These are phyloP conservation scores for Oscheius onirici DNA, from an alignment of 2,888 invertebrate genomes.

Conservation along the genomic window DNA sequence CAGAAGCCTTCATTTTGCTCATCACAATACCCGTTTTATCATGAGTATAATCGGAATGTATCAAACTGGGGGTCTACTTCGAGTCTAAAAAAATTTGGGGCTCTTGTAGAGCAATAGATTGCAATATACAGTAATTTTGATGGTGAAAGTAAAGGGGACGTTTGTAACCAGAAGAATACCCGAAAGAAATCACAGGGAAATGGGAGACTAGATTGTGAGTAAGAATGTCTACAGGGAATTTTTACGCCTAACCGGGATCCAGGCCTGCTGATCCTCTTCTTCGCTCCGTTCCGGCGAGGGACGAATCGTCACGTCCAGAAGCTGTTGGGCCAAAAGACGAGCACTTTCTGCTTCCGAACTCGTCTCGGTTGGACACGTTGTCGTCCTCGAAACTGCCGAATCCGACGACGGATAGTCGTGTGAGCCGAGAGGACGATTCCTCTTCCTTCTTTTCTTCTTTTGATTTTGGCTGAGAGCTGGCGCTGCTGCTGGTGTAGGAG, in stretches of 20 bases:
- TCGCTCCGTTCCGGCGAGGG: not conserved
- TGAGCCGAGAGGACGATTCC: constrained; percentile 6
- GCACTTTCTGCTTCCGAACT: constrained; percentile 32
- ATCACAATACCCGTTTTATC: no score
- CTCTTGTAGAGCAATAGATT: no score
- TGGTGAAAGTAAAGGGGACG: no score
- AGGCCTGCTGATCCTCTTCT: constrained; percentile 13
- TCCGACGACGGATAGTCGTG: constrained; percentile 18
- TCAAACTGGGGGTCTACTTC: no score
- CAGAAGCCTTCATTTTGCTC: no score
- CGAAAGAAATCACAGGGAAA: not conserved
- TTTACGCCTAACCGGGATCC: constrained; percentile 18
- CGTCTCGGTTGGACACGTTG: constrained; percentile 28
- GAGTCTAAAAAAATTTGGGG: no score
- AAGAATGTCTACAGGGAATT: not conserved
- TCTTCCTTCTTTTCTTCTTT: constrained; percentile 17
- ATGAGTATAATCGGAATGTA: no score
- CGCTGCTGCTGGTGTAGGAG: not conserved
- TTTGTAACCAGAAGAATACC: not conserved
- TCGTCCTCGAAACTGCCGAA: constrained; percentile 26
- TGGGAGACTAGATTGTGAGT: not conserved
- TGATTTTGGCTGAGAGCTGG: not conserved
- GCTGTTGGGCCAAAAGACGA: not conserved
- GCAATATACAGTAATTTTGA: no score
- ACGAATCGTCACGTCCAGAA: not conserved